phyloP scores from a whole-genome alignment of 2,113 vertebrate genomes.

The Brachypteracias leptosomus region DNA sequence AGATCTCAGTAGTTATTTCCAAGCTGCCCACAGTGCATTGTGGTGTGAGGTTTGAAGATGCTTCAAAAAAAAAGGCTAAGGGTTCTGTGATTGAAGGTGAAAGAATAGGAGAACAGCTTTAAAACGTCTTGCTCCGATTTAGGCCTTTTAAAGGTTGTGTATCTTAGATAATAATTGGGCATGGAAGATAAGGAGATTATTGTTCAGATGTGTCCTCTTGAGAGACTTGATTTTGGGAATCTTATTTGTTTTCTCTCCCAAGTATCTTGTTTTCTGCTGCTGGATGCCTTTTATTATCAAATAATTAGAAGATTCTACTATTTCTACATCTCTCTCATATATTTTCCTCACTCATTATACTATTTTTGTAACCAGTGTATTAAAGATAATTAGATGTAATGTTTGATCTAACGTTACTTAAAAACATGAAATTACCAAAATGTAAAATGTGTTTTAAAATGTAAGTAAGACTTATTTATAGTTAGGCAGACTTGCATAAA shows the following conservation, averaged over 20 bases:
- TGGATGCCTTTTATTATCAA: not conserved
- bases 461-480: not conserved
- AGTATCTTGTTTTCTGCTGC: not conserved
- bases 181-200: not conserved
- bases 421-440: not conserved
- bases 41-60: not conserved
- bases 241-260: not conserved
- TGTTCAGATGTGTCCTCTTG: not conserved
- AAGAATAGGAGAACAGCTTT: not conserved
- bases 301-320: not conserved
- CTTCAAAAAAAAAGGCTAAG: not conserved
- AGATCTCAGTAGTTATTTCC: not conserved
- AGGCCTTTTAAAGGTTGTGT: not conserved
- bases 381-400: not conserved
- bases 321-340: not conserved
- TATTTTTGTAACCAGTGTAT: not conserved
- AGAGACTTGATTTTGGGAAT: not conserved
- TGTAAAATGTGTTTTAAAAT: not conserved
- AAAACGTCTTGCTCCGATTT: not conserved
- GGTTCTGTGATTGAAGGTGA: not conserved
- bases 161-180: not conserved
- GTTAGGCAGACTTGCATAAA: not conserved
- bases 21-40: not conserved
- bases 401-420: not conserved
- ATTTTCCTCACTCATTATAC: not conserved